These are phyloP conservation scores for Pantherophis guttatus DNA, from an alignment of 2,113 vertebrate genomes.

Conservation along the genomic window DNA sequence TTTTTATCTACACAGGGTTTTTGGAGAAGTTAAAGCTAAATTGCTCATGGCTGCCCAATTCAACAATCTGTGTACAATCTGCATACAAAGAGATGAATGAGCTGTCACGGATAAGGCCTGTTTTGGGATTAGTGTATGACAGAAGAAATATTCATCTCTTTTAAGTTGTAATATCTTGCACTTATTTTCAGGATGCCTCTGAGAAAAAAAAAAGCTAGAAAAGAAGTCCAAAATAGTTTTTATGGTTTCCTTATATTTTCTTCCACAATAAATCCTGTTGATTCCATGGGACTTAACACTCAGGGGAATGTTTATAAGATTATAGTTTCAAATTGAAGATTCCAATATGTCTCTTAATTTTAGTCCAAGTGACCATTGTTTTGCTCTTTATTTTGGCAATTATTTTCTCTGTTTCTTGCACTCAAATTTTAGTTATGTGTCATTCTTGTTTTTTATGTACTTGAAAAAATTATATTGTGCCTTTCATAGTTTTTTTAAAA, in stretches of 20 bases:
- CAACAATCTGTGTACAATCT: background rate
- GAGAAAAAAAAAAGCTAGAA: background rate
- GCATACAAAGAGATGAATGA: background rate
- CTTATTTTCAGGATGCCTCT: background rate
- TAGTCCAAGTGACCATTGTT: background rate
- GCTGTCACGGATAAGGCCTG: background rate
- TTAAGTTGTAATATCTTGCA: background rate
- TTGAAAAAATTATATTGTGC: background rate
- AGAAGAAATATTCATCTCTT: background rate
- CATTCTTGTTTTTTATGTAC: background rate
- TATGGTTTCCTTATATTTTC: background rate
- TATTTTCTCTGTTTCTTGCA: background rate
- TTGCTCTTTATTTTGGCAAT: background rate
- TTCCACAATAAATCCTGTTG: background rate
- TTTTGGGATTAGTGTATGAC: background rate
- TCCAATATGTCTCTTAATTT: background rate
- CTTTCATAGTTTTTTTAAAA: background rate
- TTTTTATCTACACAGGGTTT: background rate
- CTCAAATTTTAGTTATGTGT: background rate
- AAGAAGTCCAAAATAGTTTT: background rate
- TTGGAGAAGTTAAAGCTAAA: background rate
- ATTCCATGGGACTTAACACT: background rate
- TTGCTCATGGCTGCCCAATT: background rate
- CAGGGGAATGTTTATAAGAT: background rate
- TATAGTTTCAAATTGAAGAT: background rate